phyloP scores from a whole-genome alignment of 2,888 invertebrate species.

The Scaeva pyrastri region DNA sequence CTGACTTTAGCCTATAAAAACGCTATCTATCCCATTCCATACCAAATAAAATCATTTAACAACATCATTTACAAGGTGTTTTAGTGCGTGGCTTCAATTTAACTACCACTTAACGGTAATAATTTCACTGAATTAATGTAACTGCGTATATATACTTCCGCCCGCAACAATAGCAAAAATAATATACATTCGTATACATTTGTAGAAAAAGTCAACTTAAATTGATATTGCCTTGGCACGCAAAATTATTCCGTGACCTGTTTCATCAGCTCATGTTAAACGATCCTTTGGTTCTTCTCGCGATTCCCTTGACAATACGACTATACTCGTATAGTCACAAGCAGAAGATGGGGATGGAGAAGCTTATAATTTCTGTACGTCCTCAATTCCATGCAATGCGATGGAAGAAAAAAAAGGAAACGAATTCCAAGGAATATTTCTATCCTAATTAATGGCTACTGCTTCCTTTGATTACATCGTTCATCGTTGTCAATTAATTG shows the following conservation, averaged over 20 bases:
- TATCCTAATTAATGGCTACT: conserved; percentile 57
- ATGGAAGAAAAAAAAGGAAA: conserved; percentile 14
- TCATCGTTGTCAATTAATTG: conserved; percentile 67
- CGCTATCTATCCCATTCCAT: neutral
- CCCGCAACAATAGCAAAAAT: neutral
- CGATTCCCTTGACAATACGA: conserved; percentile 64
- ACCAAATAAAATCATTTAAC: conserved; percentile 26
- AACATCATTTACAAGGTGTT: conserved; percentile 67
- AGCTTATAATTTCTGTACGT: too few relatives aligned
- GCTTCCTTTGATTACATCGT: conserved; percentile 61
- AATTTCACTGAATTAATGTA: conserved; percentile 15
- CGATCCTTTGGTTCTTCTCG: neutral
- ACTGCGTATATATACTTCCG: neutral
- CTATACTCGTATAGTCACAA: too few relatives aligned
- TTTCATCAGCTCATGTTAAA: conserved; percentile 1
- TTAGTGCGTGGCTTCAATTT: conserved; percentile 62
- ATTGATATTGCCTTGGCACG: conserved; percentile 61
- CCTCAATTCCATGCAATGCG: too few relatives aligned
- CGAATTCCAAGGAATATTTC: conserved; percentile 49
- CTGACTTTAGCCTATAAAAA: neutral
- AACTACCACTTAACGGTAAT: conserved; percentile 58
- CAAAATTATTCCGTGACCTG: conserved; percentile 52
- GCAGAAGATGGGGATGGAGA: too few relatives aligned
- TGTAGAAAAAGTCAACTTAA: conserved; percentile 10
- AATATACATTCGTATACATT: conserved; percentile 5